Percentiles rank a stretch among this genome's conserved stretches.
These are phyloP conservation scores for Xenopus laevis DNA, from an alignment of 2,113 vertebrate genomes.

Conservation along the genomic window DNA sequence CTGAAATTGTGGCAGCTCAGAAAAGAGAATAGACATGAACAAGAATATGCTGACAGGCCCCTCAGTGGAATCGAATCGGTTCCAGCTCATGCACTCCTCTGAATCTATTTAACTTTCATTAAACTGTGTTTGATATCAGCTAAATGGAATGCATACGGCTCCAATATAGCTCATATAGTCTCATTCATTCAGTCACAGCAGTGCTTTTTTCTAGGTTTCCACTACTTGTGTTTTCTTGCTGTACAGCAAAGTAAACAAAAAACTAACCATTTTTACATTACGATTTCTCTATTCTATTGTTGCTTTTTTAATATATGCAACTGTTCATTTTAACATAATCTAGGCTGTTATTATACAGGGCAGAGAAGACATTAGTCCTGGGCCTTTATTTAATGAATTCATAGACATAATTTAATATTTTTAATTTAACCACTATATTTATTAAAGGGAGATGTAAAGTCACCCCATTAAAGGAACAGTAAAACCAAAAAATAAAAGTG, in stretches of 20 bases:
- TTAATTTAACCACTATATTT: too few species aligned
- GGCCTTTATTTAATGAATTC: too few species aligned
- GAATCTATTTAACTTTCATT: constrained; percentile 93
- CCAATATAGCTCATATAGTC: constrained; percentile 83
- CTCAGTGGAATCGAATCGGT: constrained; percentile 87
- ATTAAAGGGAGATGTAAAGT: too few species aligned
- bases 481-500: too few species aligned
- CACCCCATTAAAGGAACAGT: too few species aligned
- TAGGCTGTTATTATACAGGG: too few species aligned
- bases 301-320: too few species aligned
- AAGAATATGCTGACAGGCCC: constrained; percentile 85
- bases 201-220: constrained; percentile 68
- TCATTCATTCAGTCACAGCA: constrained; percentile 80
- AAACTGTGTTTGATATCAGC: constrained; percentile 91
- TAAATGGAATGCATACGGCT: constrained; percentile 83
- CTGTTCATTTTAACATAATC: too few species aligned
- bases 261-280: constrained; percentile 85
- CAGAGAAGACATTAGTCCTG: too few species aligned
- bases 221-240: constrained; percentile 74
- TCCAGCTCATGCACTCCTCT: constrained; percentile 85
- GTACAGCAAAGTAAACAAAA: constrained; percentile 83
- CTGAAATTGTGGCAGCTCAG: constrained; percentile 78
- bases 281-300: constrained; percentile 75
- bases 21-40: constrained; percentile 78
- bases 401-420: too few species aligned